Conservation (phyloP, 2,113 vertebrate species). For the Turdus rufiventris region DNA sequence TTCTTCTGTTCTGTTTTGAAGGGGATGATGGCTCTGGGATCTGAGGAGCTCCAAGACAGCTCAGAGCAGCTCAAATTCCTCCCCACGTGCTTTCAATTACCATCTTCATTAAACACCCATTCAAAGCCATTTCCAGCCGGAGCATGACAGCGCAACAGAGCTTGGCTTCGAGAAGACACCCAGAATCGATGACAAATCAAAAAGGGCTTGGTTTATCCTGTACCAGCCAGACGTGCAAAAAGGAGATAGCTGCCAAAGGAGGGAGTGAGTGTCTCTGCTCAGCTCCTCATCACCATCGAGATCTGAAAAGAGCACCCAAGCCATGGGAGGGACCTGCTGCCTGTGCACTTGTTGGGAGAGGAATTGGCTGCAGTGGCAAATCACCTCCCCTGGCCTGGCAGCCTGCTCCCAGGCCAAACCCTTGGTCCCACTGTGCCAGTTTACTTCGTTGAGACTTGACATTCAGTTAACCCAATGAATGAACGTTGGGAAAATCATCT, state of each 20-base stretch:
- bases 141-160: slow-evolving; percentile 26
- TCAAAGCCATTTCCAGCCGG: slow-evolving; percentile 60
- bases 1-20: slow-evolving; percentile 54
- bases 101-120: slow-evolving; percentile 61
- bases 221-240: not conserved
- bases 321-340: not conserved
- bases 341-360: not conserved
- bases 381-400: not conserved
- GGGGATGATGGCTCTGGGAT: slow-evolving; percentile 58
- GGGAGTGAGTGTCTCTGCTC: not conserved
- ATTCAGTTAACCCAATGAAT: not conserved
- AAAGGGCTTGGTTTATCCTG: not conserved
- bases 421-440: not conserved
- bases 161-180: not conserved
- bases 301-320: not conserved
- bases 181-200: not conserved
- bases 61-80: slow-evolving; percentile 50
- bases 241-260: not conserved
- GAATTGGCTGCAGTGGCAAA: rapidly evolving
- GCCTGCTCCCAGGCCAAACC: not conserved
- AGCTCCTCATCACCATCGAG: not conserved
- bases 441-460: not conserved
- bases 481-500: not conserved
- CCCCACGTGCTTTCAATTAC: slow-evolving; percentile 68
- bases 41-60: slow-evolving; percentile 11